Base-by-base conservation (phyloP, 2,113 vertebrate genomes). In the Rhadina sibilatrix region DNA sequence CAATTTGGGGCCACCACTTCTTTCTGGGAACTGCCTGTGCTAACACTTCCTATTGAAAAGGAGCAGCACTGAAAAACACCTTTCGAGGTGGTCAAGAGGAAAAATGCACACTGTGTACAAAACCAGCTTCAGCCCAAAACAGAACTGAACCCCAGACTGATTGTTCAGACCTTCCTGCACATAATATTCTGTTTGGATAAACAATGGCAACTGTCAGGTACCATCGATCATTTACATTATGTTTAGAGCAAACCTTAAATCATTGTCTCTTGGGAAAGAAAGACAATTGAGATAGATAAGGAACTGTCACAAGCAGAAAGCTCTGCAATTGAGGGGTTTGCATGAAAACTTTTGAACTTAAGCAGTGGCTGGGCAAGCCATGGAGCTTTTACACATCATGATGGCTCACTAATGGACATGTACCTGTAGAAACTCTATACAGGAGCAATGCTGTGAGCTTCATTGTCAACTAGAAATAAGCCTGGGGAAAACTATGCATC, bases 241-340 rank as follows among this genome's bases (percentile, higher is more conserved):
- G 81, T 71, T 82, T 47, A 83, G 79, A 97, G 92, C 53, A 82
- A 96, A 95, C 91, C 97, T 94, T 98, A 97, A 97, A 98, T 98
- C 98, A 98, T 60, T 96, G 97, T 98, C 96, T 80, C 95, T 92
- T 91, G 68, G 59, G 76, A 96, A 97, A 97, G 96, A 95, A 96
- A 93, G 76, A 84, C 97, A 97, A 98, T 96, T 80, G 97, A 98
- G 97, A 98, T 84, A 96, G 97, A 98, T 97, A 93, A 72, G 79
- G 72, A 92, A 93, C 93, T 93, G 97, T 87, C 96, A 96, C 68
- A 87, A 72, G 83, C 92, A 95, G 83, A 94, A 96, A 96, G 88
- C 81, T 88, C 81, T 66, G 83, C 95, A 97, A 97, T 88, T 94
- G 89, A 84, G 91, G 86, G 74, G 27, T 64, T 94, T 96, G 53